These are phyloP conservation scores for Passer montanus DNA, from an alignment of 2,113 vertebrate genomes.

Conservation along the genomic window DNA sequence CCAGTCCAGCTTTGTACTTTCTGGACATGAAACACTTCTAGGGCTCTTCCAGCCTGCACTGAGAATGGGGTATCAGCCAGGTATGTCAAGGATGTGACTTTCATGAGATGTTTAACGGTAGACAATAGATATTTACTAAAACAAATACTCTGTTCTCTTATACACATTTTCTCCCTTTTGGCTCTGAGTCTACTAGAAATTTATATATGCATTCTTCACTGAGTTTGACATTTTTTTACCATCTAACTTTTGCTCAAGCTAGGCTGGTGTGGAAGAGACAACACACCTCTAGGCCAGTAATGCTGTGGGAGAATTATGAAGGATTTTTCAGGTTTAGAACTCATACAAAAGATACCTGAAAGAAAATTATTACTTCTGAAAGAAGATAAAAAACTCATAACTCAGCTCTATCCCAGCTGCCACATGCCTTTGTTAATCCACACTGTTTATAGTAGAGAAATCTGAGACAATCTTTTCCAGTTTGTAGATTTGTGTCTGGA, in stretches of 20 bases:
- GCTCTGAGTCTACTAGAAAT: not conserved
- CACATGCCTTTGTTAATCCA: not conserved
- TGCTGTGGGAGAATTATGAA: not conserved
- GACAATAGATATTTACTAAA: not conserved
- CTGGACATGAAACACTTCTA: not conserved
- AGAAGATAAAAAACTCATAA: not conserved
- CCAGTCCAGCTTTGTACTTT: not conserved
- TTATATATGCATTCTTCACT: not conserved
- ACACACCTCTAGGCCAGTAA: not conserved
- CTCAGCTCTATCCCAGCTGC: not conserved
- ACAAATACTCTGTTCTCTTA: not conserved
- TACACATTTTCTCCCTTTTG: not conserved
- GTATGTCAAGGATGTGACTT: not conserved
- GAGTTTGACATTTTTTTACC: not conserved
- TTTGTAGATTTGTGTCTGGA: not conserved
- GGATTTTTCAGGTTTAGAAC: not conserved
- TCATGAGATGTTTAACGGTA: not conserved
- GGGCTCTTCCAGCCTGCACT: not conserved
- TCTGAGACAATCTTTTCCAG: not conserved
- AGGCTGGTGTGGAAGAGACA: not conserved
- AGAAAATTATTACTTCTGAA: not conserved
- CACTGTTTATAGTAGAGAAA: not conserved
- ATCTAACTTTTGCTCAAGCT: not conserved
- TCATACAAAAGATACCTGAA: not conserved
- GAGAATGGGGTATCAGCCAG: not conserved